Base-by-base conservation (phyloP, 2,797 vertebrate species). In the Champsocephalus esox region DNA sequence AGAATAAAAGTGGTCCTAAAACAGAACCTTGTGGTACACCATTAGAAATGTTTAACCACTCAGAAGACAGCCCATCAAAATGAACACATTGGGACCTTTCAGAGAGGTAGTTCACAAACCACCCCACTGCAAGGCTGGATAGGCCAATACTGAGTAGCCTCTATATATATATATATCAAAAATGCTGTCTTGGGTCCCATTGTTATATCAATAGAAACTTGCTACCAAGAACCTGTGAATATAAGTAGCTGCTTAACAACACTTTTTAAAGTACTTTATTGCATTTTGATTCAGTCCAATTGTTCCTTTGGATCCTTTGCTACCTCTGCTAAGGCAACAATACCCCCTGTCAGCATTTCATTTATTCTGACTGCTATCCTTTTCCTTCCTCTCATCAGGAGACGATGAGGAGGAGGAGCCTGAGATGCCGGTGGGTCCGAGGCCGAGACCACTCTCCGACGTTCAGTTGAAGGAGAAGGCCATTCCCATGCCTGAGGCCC, bases 391-490 rank as follows among this genome's bases (percentile, higher is more conserved):
- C 19, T 11, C 34, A 72, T 67, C 55, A 94, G 94, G 96, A 71
- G 98, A 98, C 51, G 98, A 99, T 12, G 97, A 99, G 0, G 98
- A 99, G 0, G 97, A 99, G 28, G 97, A 99, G 81, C 98, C 98
- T 0, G 98, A 99, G 92, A 98, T 99, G 97, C 98, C 98, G 0
- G 97, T 99, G 0, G 98, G 98, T n/a, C 98, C 98, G 5, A 96
- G 98, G 12, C 98, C 98, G 0, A 95, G 98, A 12, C 98, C 97
- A 0, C 97, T 99, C 60, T 98, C 98, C 0, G 98, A 99, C 91
- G 89, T 98, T 55, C 97, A 99, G 91, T 95, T 99, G 32, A 99
- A 99, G 90, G 98, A 99, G 87, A 99, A 99, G 85, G 98, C 97
- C 1, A 87, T 96, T n/a, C 98, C 98, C 65, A 99, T 99, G 95